Base-by-base conservation (phyloP, 2,113 vertebrate species). In the Rhinolophus sinicus region DNA sequence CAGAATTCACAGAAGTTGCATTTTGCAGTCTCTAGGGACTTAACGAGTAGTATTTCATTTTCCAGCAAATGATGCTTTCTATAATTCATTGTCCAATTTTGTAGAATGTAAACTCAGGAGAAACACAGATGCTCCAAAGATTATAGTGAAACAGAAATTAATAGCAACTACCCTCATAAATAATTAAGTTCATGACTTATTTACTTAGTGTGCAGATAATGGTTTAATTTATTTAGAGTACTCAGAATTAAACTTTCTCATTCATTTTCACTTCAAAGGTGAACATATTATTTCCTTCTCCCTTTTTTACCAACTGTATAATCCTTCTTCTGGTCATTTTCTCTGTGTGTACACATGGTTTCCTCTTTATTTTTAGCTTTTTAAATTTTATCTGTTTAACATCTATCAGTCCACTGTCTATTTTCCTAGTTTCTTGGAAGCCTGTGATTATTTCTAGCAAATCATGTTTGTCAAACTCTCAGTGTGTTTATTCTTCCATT, bases 191-290 rank as follows among this genome's bases (percentile, higher is more conserved):
- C 26, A 65, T 50, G 33, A 58, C 16, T 80, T 80, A 33, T 70
- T 90, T 72, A 73, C 40, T 60, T 67, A 24, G 0, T 58, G 6
- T 50, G 22, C 15, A 75, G 11, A 33, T 26, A 90, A 64, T 15
- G 38, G 13, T 90, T 92, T 67, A 40, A 47, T 88, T 72, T 76
- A 65, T 35, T 18, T 73, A 89, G 21, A 38, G 3, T 47, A 11
- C 50, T 83, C 60, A 70, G 35, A 95, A 65, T 69, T 56, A 73
- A 93, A 33, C 0, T 9, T 64, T 62, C 6, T 73, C 72, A 47
- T 50, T 91, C 70, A 56, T 86, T 87, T 95, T 40, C 72, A 90
- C 88, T 84, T 33, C 15, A 88, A 58, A 88, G 22, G 47, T 88
- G 62, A 35, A 93, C 70, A 60, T 44, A 58, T 58, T 14, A 19